Base-by-base conservation (phyloP, 2,797 vertebrate genomes). In the Channallabes apus region DNA sequence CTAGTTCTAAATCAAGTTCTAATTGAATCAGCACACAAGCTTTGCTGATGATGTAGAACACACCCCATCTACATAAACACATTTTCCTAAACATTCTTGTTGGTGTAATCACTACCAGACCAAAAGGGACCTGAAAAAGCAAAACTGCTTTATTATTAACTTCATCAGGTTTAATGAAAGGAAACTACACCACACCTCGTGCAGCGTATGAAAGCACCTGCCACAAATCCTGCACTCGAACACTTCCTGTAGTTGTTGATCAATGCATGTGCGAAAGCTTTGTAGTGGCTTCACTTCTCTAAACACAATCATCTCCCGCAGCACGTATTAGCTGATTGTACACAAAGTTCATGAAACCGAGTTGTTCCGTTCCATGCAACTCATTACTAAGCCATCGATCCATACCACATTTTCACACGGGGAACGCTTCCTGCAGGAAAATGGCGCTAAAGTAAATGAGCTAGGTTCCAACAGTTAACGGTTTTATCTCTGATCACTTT, bases 211-310 rank as follows among this genome's bases (percentile, higher is more conserved):
- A 81, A 81, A 56, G 24, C 24, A 73, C n/a, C 32, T 61, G 51
- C 65, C 59, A 46, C 58, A 35, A 56, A n/a, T 32, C 79, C 17
- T 73, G 76, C 62, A 80, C 59, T n/a, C 38, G 35, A 61, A 76
- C 56, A 22, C 71, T 81, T 76, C 46, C 84, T 62, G 35, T 80
- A 80, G 51, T 46, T 79, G 76, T 65, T 72, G 75, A 78, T 78
- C 32, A 12, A 32, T 35, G 73, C 29, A 22, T 38, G 41, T 73
- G 51, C 22, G 15, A n/a, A 32, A 29, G 46, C 35, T 62, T 64
- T 62, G 32, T 38, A 79, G 59, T 27, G 35, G 61, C 35, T 80
- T 58, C 29, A 59, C 4, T 71, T 41, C n/a, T 24, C n/a, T 51
- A 64, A 24, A 29, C 18, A 65, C 3, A 67, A 35, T 27, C 27